phyloP scores from a whole-genome alignment of 1,140 invertebrate species.

The Helicoverpa zea region DNA sequence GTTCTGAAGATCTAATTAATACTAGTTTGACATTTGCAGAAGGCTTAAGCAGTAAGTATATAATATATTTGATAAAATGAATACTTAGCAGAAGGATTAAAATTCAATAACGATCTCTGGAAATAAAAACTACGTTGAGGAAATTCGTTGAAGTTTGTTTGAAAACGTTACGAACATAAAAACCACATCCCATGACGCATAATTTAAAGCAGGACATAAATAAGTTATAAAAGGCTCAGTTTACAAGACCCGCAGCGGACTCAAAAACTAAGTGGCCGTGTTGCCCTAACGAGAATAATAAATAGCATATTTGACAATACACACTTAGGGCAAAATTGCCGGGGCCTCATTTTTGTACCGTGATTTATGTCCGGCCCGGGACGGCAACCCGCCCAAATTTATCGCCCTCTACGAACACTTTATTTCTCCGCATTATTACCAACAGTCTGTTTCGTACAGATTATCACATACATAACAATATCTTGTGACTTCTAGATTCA shows the following conservation, averaged over 20 bases:
- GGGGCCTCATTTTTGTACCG: conserved; percentile 34
- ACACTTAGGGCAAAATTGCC: conserved; percentile 34
- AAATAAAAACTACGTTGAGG: too few relatives aligned
- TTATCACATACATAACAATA: conserved; percentile 30
- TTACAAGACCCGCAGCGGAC: conserved; percentile 13
- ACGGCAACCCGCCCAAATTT: conserved; percentile 9
- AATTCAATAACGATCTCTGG: too few relatives aligned
- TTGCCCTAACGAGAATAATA: conserved; percentile 40
- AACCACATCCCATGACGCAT: conserved; percentile 18
- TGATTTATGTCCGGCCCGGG: conserved; percentile 28
- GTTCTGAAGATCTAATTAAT: background rate
- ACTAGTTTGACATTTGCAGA: background rate
- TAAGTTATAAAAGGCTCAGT: conserved; percentile 18
- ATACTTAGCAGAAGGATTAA: too few relatives aligned
- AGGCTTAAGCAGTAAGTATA: too few relatives aligned
- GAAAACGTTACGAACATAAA: background rate
- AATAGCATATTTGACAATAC: conserved; percentile 46
- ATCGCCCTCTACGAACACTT: conserved; percentile 26
- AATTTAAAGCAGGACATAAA: conserved; percentile 30
- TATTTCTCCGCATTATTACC: conserved; percentile 38
- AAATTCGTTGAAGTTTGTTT: too few relatives aligned
- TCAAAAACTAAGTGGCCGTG: conserved; percentile 33
- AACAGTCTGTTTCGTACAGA: conserved; percentile 27
- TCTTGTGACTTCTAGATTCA: conserved; percentile 1
- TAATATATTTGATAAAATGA: too few relatives aligned